These are phyloP conservation scores for Lithophane ornitopus DNA, from an alignment of 2,888 invertebrate species.

Conservation along the genomic window DNA sequence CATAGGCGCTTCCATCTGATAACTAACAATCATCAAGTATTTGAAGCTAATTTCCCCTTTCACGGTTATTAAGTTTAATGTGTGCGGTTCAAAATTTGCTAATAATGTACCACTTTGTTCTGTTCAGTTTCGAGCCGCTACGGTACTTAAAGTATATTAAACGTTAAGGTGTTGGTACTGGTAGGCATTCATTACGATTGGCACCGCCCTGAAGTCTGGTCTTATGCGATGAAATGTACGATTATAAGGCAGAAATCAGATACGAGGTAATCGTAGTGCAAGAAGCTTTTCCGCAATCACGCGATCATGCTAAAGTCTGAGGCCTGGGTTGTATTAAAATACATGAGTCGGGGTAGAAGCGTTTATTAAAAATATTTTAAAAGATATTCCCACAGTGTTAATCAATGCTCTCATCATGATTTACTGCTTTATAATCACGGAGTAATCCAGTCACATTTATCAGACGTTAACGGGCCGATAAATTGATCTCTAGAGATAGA, in stretches of 20 bases:
- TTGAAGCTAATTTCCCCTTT: conserved; percentile 79
- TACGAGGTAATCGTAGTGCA: conserved; percentile 79
- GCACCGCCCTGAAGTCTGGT: conserved; percentile 78
- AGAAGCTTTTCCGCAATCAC: conserved; percentile 81
- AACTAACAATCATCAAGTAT: conserved; percentile 73
- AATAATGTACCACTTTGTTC: conserved; percentile 77
- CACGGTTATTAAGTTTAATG: conserved; percentile 78
- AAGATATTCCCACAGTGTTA: conserved; percentile 80
- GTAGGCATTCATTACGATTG: conserved; percentile 80
- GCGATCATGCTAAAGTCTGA: conserved; percentile 69
- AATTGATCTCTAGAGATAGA: conserved; percentile 86
- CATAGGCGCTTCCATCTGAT: conserved; percentile 76
- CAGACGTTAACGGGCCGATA: conserved; percentile 86
- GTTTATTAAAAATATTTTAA: conserved; percentile 66
- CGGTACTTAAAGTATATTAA: conserved; percentile 82
- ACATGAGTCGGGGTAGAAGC: conserved; percentile 27
- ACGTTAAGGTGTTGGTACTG: conserved; percentile 81
- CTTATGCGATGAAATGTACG: conserved; percentile 80
- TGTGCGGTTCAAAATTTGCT: conserved; percentile 80
- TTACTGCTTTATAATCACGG: conserved; percentile 85
- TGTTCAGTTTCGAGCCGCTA: conserved; percentile 76
- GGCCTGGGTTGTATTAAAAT: conserved; percentile 40
- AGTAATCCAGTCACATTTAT: conserved; percentile 84
- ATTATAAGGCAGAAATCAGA: conserved; percentile 82
- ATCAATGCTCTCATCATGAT: conserved; percentile 83